Percentiles rank a stretch among this genome's conserved stretches.
phyloP scores from a whole-genome alignment of 2,113 vertebrate species.

The Plecturocebus donacophilus region DNA sequence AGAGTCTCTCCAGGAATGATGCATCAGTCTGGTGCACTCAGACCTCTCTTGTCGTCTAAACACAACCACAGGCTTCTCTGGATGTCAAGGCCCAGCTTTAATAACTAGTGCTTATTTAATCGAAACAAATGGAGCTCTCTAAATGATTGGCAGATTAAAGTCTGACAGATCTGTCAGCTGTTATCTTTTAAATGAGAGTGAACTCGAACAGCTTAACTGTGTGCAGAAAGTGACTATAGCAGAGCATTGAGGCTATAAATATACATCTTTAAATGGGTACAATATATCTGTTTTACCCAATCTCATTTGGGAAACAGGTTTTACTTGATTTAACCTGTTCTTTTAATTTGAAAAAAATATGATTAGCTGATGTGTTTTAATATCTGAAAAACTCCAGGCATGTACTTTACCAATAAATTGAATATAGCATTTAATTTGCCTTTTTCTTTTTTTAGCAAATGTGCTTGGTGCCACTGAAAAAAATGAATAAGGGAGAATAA shows the following conservation, averaged over 20 bases:
- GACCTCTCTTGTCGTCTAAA: slow-evolving; percentile 42
- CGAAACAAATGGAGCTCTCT: slow-evolving; percentile 79
- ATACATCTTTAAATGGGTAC: background rate
- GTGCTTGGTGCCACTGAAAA: background rate
- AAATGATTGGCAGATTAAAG: slow-evolving; percentile 80
- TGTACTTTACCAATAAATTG: background rate
- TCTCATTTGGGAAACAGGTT: background rate
- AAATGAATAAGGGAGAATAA: background rate
- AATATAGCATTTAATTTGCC: background rate
- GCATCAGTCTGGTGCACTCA: background rate
- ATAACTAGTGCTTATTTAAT: slow-evolving; percentile 85
- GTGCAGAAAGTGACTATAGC: background rate
- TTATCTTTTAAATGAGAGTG: slow-evolving; percentile 76
- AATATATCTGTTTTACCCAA: background rate
- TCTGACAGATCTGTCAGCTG: slow-evolving; percentile 75
- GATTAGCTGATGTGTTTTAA: background rate
- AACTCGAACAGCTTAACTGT: slow-evolving; percentile 71
- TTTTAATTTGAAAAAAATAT: slow-evolving; percentile 48
- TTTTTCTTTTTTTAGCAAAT: background rate
- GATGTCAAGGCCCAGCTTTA: slow-evolving; percentile 77
- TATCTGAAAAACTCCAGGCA: background rate
- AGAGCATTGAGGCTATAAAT: slow-evolving; percentile 24
- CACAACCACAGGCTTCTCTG: slow-evolving; percentile 63
- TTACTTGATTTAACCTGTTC: slow-evolving; percentile 34
- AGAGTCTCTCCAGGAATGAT: background rate